Evolutionary conservation across 2,888 invertebrate species (phyloP).

Genomic region (Nycteola revayana): DNA sequence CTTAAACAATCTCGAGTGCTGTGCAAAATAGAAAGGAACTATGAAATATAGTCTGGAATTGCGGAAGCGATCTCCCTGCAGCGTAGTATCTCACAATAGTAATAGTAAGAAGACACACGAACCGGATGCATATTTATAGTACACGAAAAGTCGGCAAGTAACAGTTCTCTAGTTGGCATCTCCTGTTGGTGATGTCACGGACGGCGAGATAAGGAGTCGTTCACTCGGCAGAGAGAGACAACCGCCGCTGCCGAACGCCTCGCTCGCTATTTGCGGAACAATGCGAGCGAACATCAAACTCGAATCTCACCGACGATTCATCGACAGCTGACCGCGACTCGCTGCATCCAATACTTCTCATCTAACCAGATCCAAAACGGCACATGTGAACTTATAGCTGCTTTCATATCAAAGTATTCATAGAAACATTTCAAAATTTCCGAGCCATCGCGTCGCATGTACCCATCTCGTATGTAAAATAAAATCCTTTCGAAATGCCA

Average conservation of each 20-base stretch:
- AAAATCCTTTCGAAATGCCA: too few species aligned
- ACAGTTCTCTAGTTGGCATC: slow-evolving; percentile 53
- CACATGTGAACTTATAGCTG: too few species aligned
- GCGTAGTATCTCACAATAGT: slow-evolving; percentile 18
- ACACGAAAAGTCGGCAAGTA: slow-evolving; percentile 32
- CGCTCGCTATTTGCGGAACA: slow-evolving; percentile 62
- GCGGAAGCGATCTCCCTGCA: slow-evolving; percentile 3
- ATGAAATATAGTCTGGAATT: slow-evolving; percentile 11
- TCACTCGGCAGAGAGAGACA: slow-evolving; percentile 60
- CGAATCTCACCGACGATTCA: slow-evolving; percentile 39
- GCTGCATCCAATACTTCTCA: slow-evolving; percentile 1
- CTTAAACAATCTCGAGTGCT: slow-evolving; percentile 35
- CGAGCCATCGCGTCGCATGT: too few species aligned
- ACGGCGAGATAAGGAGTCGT: slow-evolving; percentile 69
- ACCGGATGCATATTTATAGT: slow-evolving; percentile 36
- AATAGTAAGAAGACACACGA: slow-evolving; percentile 15
- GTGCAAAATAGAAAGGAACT: slow-evolving; percentile 8
- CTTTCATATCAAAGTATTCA: too few species aligned
- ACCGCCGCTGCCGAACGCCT: slow-evolving; percentile 31
- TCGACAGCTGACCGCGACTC: slow-evolving; percentile 45
- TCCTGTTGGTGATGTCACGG: slow-evolving; percentile 58
- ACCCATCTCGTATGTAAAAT: too few species aligned
- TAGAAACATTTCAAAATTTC: too few species aligned
- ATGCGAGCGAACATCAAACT: slow-evolving; percentile 53
- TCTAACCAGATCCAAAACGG: too few species aligned